phyloP scores from a whole-genome alignment of 2,797 vertebrate genomes.

The Xiphophorus birchmanni region DNA sequence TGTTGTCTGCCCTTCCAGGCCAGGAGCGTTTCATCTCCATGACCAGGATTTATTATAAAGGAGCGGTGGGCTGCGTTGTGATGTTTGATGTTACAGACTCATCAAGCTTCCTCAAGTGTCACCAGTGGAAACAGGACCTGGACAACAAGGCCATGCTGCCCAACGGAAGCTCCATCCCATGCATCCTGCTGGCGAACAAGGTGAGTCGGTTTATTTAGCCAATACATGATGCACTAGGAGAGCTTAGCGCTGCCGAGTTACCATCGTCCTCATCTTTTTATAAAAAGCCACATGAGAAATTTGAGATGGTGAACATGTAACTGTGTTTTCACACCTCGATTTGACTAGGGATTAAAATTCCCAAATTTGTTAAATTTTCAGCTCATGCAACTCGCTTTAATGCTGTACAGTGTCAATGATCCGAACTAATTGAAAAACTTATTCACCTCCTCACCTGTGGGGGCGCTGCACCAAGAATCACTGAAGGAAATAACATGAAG shows the following conservation, averaged over 20 bases:
- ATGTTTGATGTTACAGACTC: slow-evolving; percentile 87
- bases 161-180: slow-evolving; percentile 80
- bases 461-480: too few relatives aligned
- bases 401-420: too few relatives aligned
- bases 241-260: background rate
- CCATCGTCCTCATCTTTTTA: background rate
- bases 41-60: slow-evolving; percentile 88
- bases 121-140: slow-evolving; percentile 88
- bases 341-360: too few relatives aligned
- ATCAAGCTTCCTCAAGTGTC: slow-evolving; percentile 84
- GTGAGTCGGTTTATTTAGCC: slow-evolving; percentile 56
- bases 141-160: slow-evolving; percentile 85
- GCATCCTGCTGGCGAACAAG: slow-evolving; percentile 90
- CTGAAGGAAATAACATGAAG: too few relatives aligned
- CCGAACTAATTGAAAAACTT: too few relatives aligned
- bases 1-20: slow-evolving; percentile 62
- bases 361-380: too few relatives aligned
- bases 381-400: too few relatives aligned
- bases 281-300: background rate
- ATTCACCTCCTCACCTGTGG: too few relatives aligned
- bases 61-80: slow-evolving; percentile 84
- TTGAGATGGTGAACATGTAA: background rate
- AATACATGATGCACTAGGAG: slow-evolving; percentile 6
- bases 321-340: too few relatives aligned
- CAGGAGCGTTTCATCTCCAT: slow-evolving; percentile 91